A percentile compares a stretch with the other conserved stretches of the same genome.
phyloP scores from a whole-genome alignment of 2,888 invertebrate species.

The Andrena marginata region DNA sequence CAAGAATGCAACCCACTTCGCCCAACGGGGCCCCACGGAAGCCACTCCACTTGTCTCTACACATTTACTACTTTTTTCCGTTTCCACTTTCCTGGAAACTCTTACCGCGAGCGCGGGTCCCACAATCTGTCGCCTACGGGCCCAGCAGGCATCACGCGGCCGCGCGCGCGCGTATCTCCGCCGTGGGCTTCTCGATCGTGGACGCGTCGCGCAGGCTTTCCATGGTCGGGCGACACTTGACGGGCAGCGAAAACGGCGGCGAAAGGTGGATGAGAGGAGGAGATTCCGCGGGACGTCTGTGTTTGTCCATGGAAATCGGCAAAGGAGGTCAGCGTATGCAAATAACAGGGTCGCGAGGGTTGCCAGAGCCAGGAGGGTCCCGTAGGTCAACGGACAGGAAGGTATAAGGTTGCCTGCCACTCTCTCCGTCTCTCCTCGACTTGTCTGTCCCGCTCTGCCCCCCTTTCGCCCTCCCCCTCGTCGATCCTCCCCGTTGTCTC shows the following conservation, averaged over 20 bases:
- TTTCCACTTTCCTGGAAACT: neutral
- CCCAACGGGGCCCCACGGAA: neutral
- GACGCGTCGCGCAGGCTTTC: constrained; percentile 26
- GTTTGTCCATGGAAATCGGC: constrained; percentile 74
- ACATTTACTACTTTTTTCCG: neutral
- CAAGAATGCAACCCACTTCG: no score
- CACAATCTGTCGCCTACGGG: neutral
- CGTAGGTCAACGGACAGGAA: constrained; percentile 72
- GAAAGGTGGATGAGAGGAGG: constrained; percentile 26
- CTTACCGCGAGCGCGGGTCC: neutral
- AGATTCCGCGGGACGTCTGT: constrained; percentile 67
- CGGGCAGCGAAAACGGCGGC: constrained; percentile 44
- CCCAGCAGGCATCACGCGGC: neutral
- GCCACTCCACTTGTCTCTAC: neutral
- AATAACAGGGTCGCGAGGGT: constrained; percentile 79
- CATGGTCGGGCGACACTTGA: constrained; percentile 40
- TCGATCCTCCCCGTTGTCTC: constrained; percentile 52
- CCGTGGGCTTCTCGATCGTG: neutral
- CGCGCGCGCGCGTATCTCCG: constrained; percentile 12
- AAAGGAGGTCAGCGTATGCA: constrained; percentile 80
- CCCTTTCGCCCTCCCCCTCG: constrained; percentile 2
- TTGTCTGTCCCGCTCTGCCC: constrained; percentile 15
- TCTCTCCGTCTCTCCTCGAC: constrained; percentile 20
- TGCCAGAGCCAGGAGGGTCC: constrained; percentile 72
- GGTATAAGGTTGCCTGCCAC: constrained; percentile 35